phyloP scores from a whole-genome alignment of 1,140 invertebrate genomes.

The Zaprionus tsacasi region DNA sequence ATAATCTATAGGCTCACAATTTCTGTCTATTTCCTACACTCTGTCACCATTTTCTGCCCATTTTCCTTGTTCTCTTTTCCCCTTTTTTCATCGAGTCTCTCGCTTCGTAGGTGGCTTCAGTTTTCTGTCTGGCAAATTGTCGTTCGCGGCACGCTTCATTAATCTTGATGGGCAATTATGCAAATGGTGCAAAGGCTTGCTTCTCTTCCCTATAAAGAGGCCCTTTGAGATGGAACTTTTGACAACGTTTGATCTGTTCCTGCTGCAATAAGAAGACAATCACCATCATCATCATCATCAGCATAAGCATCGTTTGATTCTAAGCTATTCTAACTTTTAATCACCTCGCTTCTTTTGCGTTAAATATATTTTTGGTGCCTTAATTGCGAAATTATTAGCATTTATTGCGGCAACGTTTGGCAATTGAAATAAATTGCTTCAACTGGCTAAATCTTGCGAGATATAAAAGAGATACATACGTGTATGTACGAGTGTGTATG shows the following conservation, averaged over 20 bases:
- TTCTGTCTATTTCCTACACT: not conserved
- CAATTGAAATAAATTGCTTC: conserved; percentile 69
- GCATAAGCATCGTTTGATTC: conserved; percentile 31
- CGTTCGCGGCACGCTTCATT: conserved; percentile 51
- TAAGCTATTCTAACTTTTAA: conserved; percentile 35
- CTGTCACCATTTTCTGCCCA: no score
- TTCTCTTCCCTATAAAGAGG: not conserved
- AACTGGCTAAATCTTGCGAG: conserved; percentile 21
- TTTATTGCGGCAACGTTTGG: conserved; percentile 43
- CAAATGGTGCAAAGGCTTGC: conserved; percentile 53
- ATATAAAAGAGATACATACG: not conserved
- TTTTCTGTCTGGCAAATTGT: conserved; percentile 21
- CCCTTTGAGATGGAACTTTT: conserved; percentile 34
- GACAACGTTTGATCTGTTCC: conserved; percentile 56
- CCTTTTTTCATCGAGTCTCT: not conserved
- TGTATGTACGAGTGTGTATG: no score
- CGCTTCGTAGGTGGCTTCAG: conserved; percentile 36
- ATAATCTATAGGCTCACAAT: no score
- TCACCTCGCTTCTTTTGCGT: conserved; percentile 49
- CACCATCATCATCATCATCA: not conserved
- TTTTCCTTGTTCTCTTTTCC: not conserved
- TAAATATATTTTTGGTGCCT: conserved; percentile 59
- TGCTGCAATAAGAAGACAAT: conserved; percentile 17
- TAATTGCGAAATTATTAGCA: conserved; percentile 72
- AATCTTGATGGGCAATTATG: conserved; percentile 57